Base-by-base conservation (phyloP, 2,113 vertebrate genomes). In the Gnathonemus echidnorhynchus region DNA sequence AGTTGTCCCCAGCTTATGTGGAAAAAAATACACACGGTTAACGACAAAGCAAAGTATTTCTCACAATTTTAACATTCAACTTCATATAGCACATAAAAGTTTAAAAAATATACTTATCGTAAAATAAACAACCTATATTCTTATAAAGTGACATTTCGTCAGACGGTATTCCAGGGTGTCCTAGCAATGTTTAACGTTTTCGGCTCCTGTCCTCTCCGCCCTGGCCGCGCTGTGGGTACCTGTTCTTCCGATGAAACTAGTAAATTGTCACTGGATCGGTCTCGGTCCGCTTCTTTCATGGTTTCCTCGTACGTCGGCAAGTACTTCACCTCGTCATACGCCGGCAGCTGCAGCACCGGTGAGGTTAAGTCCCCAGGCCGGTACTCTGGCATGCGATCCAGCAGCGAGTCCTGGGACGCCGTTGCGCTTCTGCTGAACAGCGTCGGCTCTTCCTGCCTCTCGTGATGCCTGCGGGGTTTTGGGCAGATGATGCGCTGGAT, bases 261-360 rank as follows among this genome's bases (percentile, higher is more conserved):
- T 90, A 95, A 89, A 90, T 95, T 91, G 0, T 95, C 94, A n/a
- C 95, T 94, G 21, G 95, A 95, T 1, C 94, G 94, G 93, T 96
- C 95, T 50, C 95, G 92, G 92, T 93, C 93, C 93, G 95, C 95
- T 91, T 97, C 96, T 91, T 96, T 95, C 97, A 98, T 97, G 94
- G 96, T 98, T 74, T 99, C 98, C 93, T 98, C 98, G 46, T 99
- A 99, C 83, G 97, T 98, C 88, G 98, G 98, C 90, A 99, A 92
- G 58, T 98, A 95, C 90, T 98, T 98, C 89, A 99, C 97, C 95
- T 98, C 96, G 70, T 99, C 98, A 93, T 99, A 99, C 89, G 96
- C 95, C 19, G 98, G 98, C 92, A 98, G 96, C 93, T 95, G 96
- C 88, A 95, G 93, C 52, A 86, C 95, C 0, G 97, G 96, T 0